These are phyloP conservation scores for Turnix velox DNA, from an alignment of 2,113 vertebrate genomes.

Conservation along the genomic window DNA sequence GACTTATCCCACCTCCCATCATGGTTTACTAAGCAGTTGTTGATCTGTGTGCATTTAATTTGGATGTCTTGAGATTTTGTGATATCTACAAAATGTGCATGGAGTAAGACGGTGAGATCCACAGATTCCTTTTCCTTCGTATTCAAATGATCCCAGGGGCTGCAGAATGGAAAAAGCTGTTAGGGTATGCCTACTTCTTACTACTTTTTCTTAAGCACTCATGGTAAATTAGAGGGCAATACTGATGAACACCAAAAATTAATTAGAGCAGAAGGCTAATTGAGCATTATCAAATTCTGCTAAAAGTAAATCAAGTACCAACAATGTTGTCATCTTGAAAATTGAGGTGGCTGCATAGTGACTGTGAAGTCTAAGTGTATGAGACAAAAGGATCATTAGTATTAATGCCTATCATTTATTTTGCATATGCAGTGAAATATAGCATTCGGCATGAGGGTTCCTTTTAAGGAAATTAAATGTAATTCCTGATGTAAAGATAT, in stretches of 20 bases:
- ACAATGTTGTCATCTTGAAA: conserved; percentile 34
- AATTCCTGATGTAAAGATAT: not conserved
- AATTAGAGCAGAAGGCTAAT: conserved; percentile 15
- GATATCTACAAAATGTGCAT: not conserved
- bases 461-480: conserved; percentile 28
- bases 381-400: conserved; percentile 37
- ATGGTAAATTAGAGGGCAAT: not conserved
- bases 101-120: not conserved
- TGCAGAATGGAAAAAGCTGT: not conserved
- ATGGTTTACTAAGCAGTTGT: not conserved
- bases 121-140: not conserved
- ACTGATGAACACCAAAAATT: conserved; percentile 11
- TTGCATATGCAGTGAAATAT: conserved; percentile 11
- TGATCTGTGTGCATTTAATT: not conserved
- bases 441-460: not conserved
- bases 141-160: not conserved
- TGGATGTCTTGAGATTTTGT: not conserved
- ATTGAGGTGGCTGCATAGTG: not conserved
- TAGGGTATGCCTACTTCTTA: not conserved
- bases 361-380: conserved; percentile 23
- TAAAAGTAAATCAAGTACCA: conserved; percentile 46
- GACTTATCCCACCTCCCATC: not conserved
- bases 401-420: conserved; percentile 36
- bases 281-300: conserved; percentile 33
- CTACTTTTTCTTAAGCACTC: not conserved